These are phyloP conservation scores for Stegostoma tigrinum DNA, from an alignment of 2,113 vertebrate species.

Conservation along the genomic window DNA sequence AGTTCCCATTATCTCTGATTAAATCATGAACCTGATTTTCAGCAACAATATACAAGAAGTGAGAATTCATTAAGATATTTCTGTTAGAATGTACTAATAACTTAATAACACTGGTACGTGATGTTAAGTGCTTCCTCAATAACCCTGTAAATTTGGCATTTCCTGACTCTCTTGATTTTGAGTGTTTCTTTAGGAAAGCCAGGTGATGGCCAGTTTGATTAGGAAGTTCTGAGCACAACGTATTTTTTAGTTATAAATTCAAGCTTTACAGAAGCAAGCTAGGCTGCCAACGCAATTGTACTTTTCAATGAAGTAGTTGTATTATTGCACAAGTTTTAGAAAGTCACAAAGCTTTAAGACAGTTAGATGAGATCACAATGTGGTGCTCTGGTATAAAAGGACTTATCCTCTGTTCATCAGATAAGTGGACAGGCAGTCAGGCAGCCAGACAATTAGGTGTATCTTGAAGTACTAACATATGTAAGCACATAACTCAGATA, in stretches of 20 bases:
- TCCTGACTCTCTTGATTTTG: background rate
- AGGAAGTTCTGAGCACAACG: no score
- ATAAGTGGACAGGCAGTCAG: no score
- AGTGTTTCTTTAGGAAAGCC: background rate
- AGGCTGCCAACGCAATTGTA: background rate
- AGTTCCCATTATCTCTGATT: background rate
- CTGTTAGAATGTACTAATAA: constrained; percentile 1
- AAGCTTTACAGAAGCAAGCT: background rate
- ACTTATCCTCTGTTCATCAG: no score
- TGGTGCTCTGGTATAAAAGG: no score
- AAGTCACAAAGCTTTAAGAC: no score
- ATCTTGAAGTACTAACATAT: no score
- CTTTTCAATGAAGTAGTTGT: background rate
- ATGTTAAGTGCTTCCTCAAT: background rate
- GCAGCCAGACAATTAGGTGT: no score
- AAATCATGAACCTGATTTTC: background rate
- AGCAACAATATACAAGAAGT: background rate
- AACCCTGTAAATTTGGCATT: background rate
- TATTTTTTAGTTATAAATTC: background rate
- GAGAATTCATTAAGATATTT: background rate
- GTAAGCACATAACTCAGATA: no score
- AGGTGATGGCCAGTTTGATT: background rate
- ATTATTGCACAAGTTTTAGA: no score
- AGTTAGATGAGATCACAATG: no score
- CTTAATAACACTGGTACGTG: background rate